phyloP scores from a whole-genome alignment of 2,888 invertebrate genomes.

The Lobophora halterata region DNA sequence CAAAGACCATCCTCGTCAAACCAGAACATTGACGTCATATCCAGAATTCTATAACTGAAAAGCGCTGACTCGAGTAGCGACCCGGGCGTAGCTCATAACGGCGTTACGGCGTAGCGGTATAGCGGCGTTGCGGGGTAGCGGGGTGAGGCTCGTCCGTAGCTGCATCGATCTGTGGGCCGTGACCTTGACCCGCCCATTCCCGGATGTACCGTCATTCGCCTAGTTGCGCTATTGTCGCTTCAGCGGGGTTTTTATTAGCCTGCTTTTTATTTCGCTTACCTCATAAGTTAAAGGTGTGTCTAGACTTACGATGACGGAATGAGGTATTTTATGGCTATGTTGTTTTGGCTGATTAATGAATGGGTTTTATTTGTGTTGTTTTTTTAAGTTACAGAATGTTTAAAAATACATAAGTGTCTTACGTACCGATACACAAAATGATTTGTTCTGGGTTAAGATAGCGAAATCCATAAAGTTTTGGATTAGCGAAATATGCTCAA shows the following conservation, averaged over 20 bases:
- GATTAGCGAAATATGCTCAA: no score
- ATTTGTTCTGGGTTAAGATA: no score
- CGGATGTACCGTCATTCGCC: conserved; percentile 68
- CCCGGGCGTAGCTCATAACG: conserved; percentile 50
- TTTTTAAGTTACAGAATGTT: no score
- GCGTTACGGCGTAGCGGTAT: conserved; percentile 23
- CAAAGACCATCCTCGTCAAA: no score
- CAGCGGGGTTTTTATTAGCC: conserved; percentile 69
- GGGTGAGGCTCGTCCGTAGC: conserved; percentile 58
- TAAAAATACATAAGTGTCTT: background rate
- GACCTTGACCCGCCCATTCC: conserved; percentile 84
- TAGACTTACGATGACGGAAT: conserved; percentile 33
- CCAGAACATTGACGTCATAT: conserved; percentile 22
- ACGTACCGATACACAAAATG: no score
- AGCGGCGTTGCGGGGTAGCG: conserved; percentile 35
- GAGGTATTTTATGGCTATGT: conserved; percentile 8
- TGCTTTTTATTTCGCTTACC: conserved; percentile 51
- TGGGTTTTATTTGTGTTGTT: conserved; percentile 13
- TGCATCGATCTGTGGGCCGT: conserved; percentile 83
- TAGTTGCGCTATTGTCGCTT: conserved; percentile 71
- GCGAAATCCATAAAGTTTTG: no score
- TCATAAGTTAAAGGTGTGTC: conserved; percentile 41
- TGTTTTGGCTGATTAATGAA: conserved; percentile 30
- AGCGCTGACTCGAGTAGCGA: conserved; percentile 31
- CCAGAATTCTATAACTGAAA: conserved; percentile 39